Evolutionary conservation across 2,888 invertebrate genomes (phyloP).

Genomic region (Caenorhabditis zanzibari): DNA sequence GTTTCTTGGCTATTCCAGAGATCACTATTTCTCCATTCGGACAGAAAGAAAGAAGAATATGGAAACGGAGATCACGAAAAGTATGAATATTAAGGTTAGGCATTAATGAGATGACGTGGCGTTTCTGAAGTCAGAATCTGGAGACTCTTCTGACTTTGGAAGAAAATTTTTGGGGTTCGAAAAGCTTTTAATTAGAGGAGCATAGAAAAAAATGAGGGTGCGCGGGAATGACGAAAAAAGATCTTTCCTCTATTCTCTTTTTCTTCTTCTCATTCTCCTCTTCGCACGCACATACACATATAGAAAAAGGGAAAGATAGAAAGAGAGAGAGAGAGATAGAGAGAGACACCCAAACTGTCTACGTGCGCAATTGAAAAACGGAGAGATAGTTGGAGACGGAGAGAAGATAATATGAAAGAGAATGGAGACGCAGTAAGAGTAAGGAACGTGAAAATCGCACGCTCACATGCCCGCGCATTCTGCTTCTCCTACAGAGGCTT

Average conservation of each 20-base stretch:
- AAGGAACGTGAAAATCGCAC: constrained; percentile 62
- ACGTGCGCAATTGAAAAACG: constrained; percentile 62
- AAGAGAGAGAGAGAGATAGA: constrained; percentile 19
- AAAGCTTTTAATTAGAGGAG: constrained; percentile 39
- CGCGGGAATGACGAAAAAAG: constrained; percentile 32
- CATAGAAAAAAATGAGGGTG: constrained; percentile 29
- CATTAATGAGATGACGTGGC: not conserved
- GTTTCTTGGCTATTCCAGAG: constrained; percentile 34
- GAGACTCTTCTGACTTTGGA: not conserved
- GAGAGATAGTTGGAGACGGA: constrained; percentile 48
- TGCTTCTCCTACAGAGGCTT: constrained; percentile 29
- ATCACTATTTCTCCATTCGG: constrained; percentile 14
- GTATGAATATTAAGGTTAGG: not conserved
- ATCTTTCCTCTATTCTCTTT: constrained; percentile 25
- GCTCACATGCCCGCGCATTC: constrained; percentile 54
- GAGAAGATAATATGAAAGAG: constrained; percentile 15
- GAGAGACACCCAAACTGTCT: constrained; percentile 55
- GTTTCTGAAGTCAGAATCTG: not conserved
- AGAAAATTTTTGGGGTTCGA: constrained; percentile 1
- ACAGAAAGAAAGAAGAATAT: not conserved
- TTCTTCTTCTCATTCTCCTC: constrained; percentile 31
- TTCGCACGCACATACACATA: constrained; percentile 32
- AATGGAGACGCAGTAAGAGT: constrained; percentile 38
- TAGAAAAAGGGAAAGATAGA: not conserved
- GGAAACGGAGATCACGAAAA: not conserved